Evolutionary conservation across 1,140 invertebrate genomes (phyloP).

Genomic region (Zelostemma sp.): DNA sequence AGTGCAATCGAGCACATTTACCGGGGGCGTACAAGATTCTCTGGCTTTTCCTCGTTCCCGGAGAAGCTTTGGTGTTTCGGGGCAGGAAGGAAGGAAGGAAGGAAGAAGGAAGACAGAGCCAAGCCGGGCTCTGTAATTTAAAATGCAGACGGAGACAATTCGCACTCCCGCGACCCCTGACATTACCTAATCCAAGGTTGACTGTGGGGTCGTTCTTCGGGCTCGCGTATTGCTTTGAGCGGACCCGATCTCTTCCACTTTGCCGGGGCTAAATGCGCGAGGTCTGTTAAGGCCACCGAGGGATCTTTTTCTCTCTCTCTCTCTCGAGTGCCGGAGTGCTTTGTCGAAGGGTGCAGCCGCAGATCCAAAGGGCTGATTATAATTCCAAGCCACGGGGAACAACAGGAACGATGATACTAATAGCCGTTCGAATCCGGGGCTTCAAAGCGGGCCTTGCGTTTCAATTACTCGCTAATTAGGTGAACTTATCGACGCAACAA

Average conservation of each 20-base stretch:
- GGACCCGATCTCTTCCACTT: constrained; percentile 32
- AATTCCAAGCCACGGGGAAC: constrained; percentile 27
- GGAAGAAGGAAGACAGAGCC: not conserved
- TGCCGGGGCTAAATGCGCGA: constrained; percentile 31
- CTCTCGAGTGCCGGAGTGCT: not conserved
- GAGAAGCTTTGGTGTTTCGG: not conserved
- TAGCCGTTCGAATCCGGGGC: constrained; percentile 23
- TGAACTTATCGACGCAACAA: constrained; percentile 8
- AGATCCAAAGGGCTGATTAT: constrained; percentile 44
- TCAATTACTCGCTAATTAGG: constrained; percentile 40
- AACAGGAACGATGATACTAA: constrained; percentile 39
- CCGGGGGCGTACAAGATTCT: too few species aligned
- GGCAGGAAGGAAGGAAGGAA: constrained; percentile 10
- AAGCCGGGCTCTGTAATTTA: constrained; percentile 45
- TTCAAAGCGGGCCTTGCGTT: constrained; percentile 9
- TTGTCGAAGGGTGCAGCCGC: constrained; percentile 37
- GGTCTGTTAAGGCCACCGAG: constrained; percentile 18
- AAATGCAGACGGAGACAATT: constrained; percentile 48
- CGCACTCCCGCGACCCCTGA: constrained; percentile 40
- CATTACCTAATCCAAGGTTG: constrained; percentile 45
- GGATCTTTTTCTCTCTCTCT: constrained; percentile 47
- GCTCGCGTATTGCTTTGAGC: constrained; percentile 41
- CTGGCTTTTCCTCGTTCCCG: too few species aligned
- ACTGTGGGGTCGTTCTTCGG: constrained; percentile 29
- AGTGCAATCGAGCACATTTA: too few species aligned